Conservation (phyloP, 2,113 vertebrate genomes). For the Sterna hirundo region DNA sequence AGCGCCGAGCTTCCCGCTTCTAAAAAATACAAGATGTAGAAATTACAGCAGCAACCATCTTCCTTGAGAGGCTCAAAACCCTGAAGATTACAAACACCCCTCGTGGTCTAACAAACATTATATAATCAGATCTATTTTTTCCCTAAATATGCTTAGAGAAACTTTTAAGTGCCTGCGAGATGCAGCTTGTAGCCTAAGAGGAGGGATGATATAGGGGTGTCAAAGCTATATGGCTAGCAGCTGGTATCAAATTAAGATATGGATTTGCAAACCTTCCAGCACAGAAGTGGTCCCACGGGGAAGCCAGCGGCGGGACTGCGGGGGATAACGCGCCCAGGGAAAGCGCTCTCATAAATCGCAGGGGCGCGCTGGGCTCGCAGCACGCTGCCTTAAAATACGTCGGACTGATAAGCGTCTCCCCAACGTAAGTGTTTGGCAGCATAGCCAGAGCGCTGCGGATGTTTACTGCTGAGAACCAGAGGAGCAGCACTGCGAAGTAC, state of each 20-base stretch:
- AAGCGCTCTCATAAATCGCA: background rate
- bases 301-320: background rate
- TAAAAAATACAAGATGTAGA: background rate
- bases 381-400: background rate
- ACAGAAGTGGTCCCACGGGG: background rate
- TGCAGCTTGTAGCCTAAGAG: background rate
- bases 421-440: background rate
- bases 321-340: background rate
- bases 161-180: background rate
- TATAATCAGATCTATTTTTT: background rate
- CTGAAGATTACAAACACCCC: background rate
- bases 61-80: background rate
- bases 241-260: background rate
- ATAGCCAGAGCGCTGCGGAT: background rate
- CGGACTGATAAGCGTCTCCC: background rate
- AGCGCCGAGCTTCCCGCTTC: background rate
- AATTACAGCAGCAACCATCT: background rate
- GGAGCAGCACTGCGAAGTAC: fast-evolving
- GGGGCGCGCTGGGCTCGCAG: background rate
- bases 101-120: background rate
- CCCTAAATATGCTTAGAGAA: background rate
- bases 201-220: background rate
- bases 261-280: background rate
- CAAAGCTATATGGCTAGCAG: background rate
- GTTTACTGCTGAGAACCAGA: background rate